Evolutionary conservation across 2,797 vertebrate species (phyloP), one percentile per base, ranked within the genome.

Genomic region (Bufotes viridis): DNA sequence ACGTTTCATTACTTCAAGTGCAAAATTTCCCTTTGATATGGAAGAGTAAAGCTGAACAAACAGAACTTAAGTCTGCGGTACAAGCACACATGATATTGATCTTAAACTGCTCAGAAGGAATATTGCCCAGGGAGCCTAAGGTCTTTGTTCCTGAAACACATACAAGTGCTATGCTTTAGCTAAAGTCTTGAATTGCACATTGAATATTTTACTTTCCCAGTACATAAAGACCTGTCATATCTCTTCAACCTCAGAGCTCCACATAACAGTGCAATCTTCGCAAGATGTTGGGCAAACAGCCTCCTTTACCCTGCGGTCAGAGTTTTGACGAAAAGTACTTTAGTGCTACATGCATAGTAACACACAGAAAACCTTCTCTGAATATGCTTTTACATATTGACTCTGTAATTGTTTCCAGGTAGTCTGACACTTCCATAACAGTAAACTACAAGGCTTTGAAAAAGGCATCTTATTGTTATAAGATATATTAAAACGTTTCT

Each of bases 151-250:
- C 78, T 67, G 26, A 63, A 65, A 90, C 26, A 51, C 34, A 63
- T 79, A 53, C 49, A 82, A 75, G n/a, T 34, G 72, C 58, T 42
- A 42, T 61, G 61, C 58, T 72, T 82, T 76, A 9, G 51, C 69
- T 78, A 90, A 87, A 29, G 58, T 82, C 55, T 74, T 79, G 70
- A 90, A 60, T 18, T 75, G 34, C 74, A 86, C 29, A 57, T 29
- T 74, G 63, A 78, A 74, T n/a, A 26, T 51, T 75, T n/a, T 61
- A 11, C 18, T 69, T 60, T 85, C 70, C 75, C 55, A n/a, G 53
- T 55, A 82, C 60, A 34, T 87, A 83, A 87, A 87, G 87, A 67
- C 58, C 72, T 87, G 87, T 83, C 81, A 83, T 20, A 78, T 42
- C 34, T 55, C 61, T 78, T 87, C 49, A 78, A 22, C 57, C 26